Conservation (phyloP, 2,113 vertebrate species). For the Scomber japonicus region DNA sequence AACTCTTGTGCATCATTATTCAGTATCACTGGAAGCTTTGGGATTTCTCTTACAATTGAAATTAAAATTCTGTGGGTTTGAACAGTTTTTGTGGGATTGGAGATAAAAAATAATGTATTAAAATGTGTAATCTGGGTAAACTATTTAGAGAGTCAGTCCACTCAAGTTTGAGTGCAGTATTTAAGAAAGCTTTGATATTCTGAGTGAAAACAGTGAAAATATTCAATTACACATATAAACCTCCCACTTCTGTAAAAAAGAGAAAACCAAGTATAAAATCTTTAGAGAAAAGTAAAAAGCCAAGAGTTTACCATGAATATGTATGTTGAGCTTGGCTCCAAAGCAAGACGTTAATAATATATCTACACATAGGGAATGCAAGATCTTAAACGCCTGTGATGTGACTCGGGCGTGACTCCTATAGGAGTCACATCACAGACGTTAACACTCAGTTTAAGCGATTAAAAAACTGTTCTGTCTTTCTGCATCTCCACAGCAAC, state of each 20-base stretch:
- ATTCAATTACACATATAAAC: not conserved
- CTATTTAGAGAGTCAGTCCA: not conserved
- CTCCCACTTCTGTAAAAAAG: not conserved
- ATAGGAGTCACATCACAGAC: constrained; percentile 50
- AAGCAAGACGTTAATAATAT: constrained; percentile 50
- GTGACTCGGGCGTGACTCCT: constrained; percentile 18
- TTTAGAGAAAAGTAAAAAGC: not conserved
- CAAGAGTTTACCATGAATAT: constrained; percentile 14
- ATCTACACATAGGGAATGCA: constrained; percentile 31
- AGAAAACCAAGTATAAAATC: not conserved
- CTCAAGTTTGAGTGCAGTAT: not conserved
- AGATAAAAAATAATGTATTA: no score
- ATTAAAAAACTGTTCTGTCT: constrained; percentile 51
- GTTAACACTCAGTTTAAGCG: constrained; percentile 33
- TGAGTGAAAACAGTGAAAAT: not conserved
- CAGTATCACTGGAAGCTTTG: no score
- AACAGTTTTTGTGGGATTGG: not conserved
- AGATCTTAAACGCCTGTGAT: constrained; percentile 45
- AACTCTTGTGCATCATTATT: no score
- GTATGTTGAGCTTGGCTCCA: constrained; percentile 14
- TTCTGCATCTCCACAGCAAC: constrained; percentile 43
- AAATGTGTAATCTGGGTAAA: no score
- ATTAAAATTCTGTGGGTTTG: not conserved
- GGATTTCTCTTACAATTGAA: not conserved
- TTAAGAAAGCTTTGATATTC: not conserved